These are phyloP conservation scores for Caenorhabditis wallacei DNA, from an alignment of 2,888 invertebrate species.

Conservation along the genomic window DNA sequence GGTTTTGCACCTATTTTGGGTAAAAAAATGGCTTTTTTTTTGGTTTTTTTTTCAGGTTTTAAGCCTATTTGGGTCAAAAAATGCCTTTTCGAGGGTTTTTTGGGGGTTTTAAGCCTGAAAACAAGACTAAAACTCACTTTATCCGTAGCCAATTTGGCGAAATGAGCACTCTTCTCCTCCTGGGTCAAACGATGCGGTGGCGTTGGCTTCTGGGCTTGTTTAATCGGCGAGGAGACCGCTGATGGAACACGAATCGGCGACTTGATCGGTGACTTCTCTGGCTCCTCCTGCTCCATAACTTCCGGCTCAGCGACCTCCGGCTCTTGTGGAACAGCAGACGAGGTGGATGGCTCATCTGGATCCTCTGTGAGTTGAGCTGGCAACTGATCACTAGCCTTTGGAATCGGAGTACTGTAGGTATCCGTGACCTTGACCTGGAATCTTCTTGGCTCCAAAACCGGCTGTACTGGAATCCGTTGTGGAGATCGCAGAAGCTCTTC, in stretches of 20 bases:
- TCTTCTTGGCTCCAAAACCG: slow-evolving; percentile 17
- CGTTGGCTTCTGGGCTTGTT: slow-evolving; percentile 34
- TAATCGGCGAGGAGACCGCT: slow-evolving; percentile 11
- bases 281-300: not conserved
- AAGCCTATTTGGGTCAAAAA: no score
- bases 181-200: slow-evolving; percentile 47
- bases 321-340: slow-evolving; percentile 1
- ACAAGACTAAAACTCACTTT: not conserved
- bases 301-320: not conserved
- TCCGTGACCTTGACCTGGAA: slow-evolving; percentile 29
- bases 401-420: slow-evolving; percentile 34
- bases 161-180: slow-evolving; percentile 56
- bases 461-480: not conserved
- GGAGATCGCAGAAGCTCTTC: slow-evolving; percentile 33
- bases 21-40: no score
- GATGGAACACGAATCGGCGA: slow-evolving; percentile 16
- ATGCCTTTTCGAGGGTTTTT: no score
- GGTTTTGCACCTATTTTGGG: no score
- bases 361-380: slow-evolving; percentile 56
- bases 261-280: not conserved
- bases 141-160: slow-evolving; percentile 31
- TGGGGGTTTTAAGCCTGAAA: not conserved
- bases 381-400: slow-evolving; percentile 35
- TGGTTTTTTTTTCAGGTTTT: no score
- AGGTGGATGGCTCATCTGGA: slow-evolving; percentile 22